Evolutionary conservation across 1,140 invertebrate genomes (phyloP).

Genomic region (Cyclargus thomasi): DNA sequence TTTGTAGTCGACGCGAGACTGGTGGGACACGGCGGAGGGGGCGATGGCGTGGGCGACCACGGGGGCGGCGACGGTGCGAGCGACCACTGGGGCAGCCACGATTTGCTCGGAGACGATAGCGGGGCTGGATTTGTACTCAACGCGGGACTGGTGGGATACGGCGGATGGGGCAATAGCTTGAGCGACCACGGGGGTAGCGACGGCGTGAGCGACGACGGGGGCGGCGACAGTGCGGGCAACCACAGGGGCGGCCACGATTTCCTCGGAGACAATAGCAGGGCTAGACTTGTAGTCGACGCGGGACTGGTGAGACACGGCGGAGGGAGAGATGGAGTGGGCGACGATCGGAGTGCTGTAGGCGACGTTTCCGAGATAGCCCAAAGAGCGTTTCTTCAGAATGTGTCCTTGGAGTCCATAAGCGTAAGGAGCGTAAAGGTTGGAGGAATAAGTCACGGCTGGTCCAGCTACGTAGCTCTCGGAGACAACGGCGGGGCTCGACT

Average conservation of each 20-base stretch:
- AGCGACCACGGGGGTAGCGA: conserved; percentile 21
- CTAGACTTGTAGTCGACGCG: neutral
- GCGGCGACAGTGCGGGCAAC: too few species aligned
- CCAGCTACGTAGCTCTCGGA: conserved; percentile 27
- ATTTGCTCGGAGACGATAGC: conserved; percentile 33
- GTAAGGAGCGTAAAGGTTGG: conserved; percentile 52
- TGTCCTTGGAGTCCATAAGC: conserved; percentile 59
- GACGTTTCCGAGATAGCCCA: too few species aligned
- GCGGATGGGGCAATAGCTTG: conserved; percentile 37
- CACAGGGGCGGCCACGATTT: too few species aligned
- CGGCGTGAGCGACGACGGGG: too few species aligned
- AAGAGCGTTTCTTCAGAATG: conserved; percentile 29
- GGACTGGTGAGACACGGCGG: conserved; percentile 29
- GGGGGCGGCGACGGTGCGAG: too few species aligned
- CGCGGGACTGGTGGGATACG: conserved; percentile 42
- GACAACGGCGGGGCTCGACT: conserved; percentile 35
- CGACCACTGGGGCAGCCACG: conserved; percentile 40
- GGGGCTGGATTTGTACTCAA: conserved; percentile 37
- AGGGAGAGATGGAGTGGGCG: conserved; percentile 24
- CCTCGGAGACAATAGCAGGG: conserved; percentile 18
- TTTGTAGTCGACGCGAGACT: conserved; percentile 40
- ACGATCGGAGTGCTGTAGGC: neutral
- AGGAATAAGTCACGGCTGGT: conserved; percentile 50
- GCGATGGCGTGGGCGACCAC: conserved; percentile 28
- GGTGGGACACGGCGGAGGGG: too few species aligned